Evolutionary conservation across 30 jellyfish, hydroid and myxozoan species (phyloP), one percentile per base, ranked within the genome.

Genomic region (Aurelia sp.): DNA sequence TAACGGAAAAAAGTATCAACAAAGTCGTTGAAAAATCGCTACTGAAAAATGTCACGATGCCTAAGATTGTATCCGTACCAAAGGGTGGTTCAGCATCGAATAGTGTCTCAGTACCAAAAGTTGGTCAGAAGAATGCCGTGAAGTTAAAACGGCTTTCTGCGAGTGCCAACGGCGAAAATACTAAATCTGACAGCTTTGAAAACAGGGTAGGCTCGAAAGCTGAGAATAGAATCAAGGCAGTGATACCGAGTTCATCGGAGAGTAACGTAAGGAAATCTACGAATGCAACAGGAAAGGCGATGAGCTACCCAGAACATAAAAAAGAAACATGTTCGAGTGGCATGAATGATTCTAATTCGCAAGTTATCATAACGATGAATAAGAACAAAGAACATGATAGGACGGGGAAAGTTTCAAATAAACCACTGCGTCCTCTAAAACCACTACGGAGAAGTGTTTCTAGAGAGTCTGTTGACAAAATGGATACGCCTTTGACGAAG

Each of bases 391-490:
- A 70, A 41, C 35, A 16, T 6, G 5, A 16, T 70, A 18, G 30
- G 30, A 30, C 10, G 21, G 55, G 27, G 19, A 41, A 9, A 16
- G 21, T 23, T 70, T 8, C 81, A 70, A 23, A 11, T 6, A 70
- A 70, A 50, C 31, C 84, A 16, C 60, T 73, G n/a, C 73, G 33
- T 35, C 84, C 84, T 16, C 51, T 73, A 21, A 73, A 52, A 23
- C 84, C 84, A 1, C 47, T 73, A 21, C 58, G 71, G 71, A 47
- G 31, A 30, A 73, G 35, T 71, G 63, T 33, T 41, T 18, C 31
- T 3, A 59, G 13, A 4, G 33, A 59, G 13, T 18, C 69, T 4
- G 23, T 22, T 20, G 55, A 44, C 55, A 44, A 44, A 44, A 44
- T 44, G 55, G 55, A 44, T 44, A 44, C 16, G 55, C 77, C 50